phyloP scores from a whole-genome alignment of 2,888 invertebrate genomes.

The Iphiclides podalirius region DNA sequence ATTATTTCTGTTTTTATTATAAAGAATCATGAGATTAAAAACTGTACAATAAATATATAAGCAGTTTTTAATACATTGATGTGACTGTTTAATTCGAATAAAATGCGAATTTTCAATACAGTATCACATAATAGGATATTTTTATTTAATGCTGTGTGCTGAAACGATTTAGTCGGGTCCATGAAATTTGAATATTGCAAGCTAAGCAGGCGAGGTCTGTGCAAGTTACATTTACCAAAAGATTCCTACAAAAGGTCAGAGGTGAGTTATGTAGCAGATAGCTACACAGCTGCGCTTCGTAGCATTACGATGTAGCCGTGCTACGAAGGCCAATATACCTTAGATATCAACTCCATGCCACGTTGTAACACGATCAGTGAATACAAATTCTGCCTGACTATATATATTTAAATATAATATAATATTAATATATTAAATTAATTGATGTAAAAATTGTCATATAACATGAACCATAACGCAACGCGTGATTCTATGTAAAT shows the following conservation, averaged over 20 bases:
- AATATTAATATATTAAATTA: no score
- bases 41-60: no score
- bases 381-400: not conserved
- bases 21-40: no score
- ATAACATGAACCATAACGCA: no score
- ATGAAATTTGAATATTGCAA: constrained; percentile 58
- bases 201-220: constrained; percentile 34
- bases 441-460: no score
- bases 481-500: constrained; percentile 13
- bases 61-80: no score
- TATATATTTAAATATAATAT: not conserved
- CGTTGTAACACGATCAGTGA: not conserved
- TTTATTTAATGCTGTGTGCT: no score
- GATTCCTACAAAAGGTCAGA: constrained; percentile 50
- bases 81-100: no score
- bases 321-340: constrained; percentile 11
- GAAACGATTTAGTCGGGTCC: constrained; percentile 57
- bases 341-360: constrained; percentile 24
- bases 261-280: constrained; percentile 45
- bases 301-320: constrained; percentile 35
- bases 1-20: no score
- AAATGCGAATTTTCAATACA: no score
- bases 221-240: constrained; percentile 39
- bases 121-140: no score
- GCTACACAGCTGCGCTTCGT: constrained; percentile 45